Base-by-base conservation (phyloP, 2,888 invertebrate species). In the Sceliomorpha sp. region DNA sequence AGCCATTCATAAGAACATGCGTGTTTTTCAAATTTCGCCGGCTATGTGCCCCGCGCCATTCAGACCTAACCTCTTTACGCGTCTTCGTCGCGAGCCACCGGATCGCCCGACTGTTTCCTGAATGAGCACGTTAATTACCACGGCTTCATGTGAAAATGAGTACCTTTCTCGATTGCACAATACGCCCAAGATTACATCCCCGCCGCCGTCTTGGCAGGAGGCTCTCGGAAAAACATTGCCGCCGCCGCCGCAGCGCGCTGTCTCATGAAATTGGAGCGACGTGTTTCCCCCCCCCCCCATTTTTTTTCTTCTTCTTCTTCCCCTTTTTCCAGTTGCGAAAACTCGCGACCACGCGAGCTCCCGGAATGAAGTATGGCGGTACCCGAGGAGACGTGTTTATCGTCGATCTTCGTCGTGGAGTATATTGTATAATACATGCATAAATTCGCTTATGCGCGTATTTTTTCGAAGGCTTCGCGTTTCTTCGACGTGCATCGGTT, bases 71-170 rank as follows among this genome's bases (percentile, higher is more conserved):
- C 40, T 44, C 34, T 60, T 70, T 56, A 64, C 47, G 51, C 27
- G 42, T 44, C 59, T 47, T 60, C 55, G 53, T 63, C 58, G 56
- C 60, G 58, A 63, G 67, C 60, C 53, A 15, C 68, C 56, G 59
- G 60, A 73, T 70, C 74, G 20, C 58, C 59, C 67, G 36, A 51
- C 50, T 51, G 55, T 34, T 50, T 48, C 26, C 50, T 78, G 77
- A 78, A 78, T 75, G 74, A 72, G 59, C 56, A 69, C 72, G 72
- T 72, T 78, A 78, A 78, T 78, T 78, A 75, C 76, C 76, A 60
- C 62, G 55, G 70, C 72, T 70, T 74, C 69, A 73, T 60, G 72
- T 63, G 73, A 78, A 78, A 78, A 78, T 77, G 77, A 76, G 31
- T 73, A 68, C 67, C 70, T 56, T 64, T 64, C 72, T 71, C 72